Percentiles rank a stretch among this genome's conserved stretches.
Conservation (phyloP, 2,797 vertebrate species). For the Galagoides demidoff region DNA sequence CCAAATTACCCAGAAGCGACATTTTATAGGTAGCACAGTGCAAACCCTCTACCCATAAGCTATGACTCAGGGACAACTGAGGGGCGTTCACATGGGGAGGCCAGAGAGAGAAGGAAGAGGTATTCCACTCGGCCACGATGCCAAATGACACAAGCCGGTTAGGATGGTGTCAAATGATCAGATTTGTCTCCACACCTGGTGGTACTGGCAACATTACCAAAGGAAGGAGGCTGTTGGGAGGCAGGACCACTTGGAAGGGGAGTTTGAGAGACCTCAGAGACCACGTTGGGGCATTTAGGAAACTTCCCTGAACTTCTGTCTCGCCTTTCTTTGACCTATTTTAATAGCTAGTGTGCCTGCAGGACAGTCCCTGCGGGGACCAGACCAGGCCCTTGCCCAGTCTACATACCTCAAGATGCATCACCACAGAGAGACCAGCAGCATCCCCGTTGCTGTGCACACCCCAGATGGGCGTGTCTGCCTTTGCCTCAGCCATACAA, state of each 20-base stretch:
- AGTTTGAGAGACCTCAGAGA: background rate
- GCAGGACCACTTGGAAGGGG: background rate
- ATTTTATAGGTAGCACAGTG: background rate
- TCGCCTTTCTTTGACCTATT: background rate
- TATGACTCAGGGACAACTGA: too few species aligned
- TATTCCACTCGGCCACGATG: accelerated
- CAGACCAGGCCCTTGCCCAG: background rate
- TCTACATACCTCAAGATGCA: background rate
- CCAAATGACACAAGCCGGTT: background rate
- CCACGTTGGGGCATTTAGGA: background rate
- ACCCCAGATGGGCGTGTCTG: background rate
- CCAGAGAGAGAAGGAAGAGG: background rate
- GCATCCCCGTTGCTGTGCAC: background rate
- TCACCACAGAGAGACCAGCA: background rate
- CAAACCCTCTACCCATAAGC: background rate
- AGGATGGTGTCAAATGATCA: too few species aligned
- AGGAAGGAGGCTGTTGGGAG: background rate
- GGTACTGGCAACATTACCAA: background rate
- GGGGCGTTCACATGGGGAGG: background rate
- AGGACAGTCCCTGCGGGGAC: background rate
- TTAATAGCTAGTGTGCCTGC: background rate
- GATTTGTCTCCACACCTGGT: background rate
- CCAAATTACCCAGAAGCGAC: background rate
- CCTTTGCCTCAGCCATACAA: background rate
- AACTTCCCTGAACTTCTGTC: background rate